Evolutionary conservation across 2,797 vertebrate species (phyloP), one percentile per base, ranked within the genome.

Genomic region (Pteropus rufus): DNA sequence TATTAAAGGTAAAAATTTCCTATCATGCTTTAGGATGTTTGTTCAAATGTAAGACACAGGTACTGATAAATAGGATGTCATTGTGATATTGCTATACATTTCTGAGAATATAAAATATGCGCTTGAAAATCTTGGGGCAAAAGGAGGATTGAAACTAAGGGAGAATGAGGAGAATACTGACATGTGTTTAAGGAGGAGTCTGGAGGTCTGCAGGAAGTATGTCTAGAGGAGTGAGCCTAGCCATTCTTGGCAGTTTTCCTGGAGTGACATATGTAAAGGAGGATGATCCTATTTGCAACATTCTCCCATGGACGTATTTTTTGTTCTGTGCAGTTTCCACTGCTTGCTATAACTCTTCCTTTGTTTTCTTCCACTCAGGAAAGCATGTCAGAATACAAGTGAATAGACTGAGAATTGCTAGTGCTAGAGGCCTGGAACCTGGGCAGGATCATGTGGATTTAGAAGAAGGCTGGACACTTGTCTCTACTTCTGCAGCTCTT

Each of bases 171-270:
- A 93, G 88, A 88, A 90, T 36, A 92, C 39, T 79, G 93, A 58
- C 67, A 58, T 86, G 79, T 95, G 93, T 89, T 95, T 56, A 70
- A 80, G 95, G 65, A 82, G 70, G 91, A 92, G 84, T 91, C 75
- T 91, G 76, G 89, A 93, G 72, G 77, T 83, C 91, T 91, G 89
- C 87, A 92, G 97, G 97, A 96, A 95, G 76, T 85, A 7, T 93
- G 89, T 96, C 86, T 93, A 96, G 93, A 93, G 91, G 70, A 97
- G 60, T 69, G 93, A 93, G 89, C 77, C 52, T 92, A 93, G 89
- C 77, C 56, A 44, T 72, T 94, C 87, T 92, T 97, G 97, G 97
- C 97, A 96, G 94, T 93, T 96, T 95, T 97, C 96, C 95, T 97
- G 81, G 80, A 92, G 93, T 96, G 94, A 94, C 94, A 96, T 97